A percentile compares a stretch with the other conserved stretches of the same genome.
phyloP scores from a whole-genome alignment of 2,797 vertebrate species.

The Dicrostonyx torquatus region DNA sequence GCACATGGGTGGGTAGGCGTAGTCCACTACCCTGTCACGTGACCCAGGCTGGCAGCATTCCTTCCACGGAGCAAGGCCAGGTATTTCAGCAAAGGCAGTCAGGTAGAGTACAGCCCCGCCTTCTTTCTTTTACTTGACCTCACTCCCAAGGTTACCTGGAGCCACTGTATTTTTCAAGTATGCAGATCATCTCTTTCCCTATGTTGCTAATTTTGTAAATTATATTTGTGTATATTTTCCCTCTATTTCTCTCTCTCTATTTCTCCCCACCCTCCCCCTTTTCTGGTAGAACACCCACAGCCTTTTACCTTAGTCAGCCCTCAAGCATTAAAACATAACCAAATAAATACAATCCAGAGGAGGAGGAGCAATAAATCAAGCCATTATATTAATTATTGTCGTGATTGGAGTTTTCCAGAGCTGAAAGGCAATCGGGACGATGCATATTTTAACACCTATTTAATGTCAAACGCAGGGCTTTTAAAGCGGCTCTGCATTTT shows the following conservation, averaged over 20 bases:
- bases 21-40: not conserved
- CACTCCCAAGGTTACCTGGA: conserved; percentile 61
- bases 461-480: conserved; percentile 71
- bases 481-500: conserved; percentile 73
- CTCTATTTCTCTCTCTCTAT: too few species aligned
- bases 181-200: conserved; percentile 66
- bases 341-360: conserved; percentile 62
- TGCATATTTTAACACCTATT: conserved; percentile 78
- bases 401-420: conserved; percentile 51
- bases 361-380: conserved; percentile 62
- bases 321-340: conserved; percentile 80
- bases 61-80: not conserved
- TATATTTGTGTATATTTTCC: not conserved
- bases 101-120: not conserved
- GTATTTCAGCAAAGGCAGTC: not conserved
- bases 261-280: too few species aligned
- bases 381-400: conserved; percentile 63
- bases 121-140: conserved; percentile 52
- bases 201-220: conserved; percentile 82
- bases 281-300: conserved; percentile 68
- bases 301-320: conserved; percentile 79
- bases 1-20: not conserved
- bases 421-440: conserved; percentile 76
- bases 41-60: not conserved
- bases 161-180: conserved; percentile 73